Conservation (phyloP, 2,113 vertebrate species). For the Empidonax traillii region DNA sequence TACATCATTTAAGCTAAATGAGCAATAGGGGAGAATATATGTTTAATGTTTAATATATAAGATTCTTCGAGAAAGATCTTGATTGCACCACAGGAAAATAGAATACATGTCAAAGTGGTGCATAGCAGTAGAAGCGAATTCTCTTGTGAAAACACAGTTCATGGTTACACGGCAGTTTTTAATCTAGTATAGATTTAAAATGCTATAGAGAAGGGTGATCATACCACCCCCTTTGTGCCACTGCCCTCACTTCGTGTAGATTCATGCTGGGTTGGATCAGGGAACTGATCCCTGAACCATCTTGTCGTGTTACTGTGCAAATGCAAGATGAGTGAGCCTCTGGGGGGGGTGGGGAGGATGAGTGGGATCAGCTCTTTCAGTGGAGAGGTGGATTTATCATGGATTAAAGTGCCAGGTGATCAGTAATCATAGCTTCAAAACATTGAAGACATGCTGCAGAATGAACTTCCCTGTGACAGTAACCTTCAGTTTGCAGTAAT, state of each 20-base stretch:
- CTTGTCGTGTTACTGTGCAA: not conserved
- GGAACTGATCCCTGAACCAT: not conserved
- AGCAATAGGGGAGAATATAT: not conserved
- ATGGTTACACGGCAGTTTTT: not conserved
- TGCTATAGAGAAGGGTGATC: not conserved
- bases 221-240: not conserved
- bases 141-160: not conserved
- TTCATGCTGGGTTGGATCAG: not conserved
- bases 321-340: not conserved
- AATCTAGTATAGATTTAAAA: not conserved
- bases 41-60: not conserved
- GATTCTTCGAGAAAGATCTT: not conserved
- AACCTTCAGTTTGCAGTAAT: not conserved
- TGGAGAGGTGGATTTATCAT: not conserved
- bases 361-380: constrained; percentile 1
- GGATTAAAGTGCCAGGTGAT: constrained; percentile 32
- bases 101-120: not conserved
- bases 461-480: not conserved
- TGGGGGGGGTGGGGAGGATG: not conserved
- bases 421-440: not conserved
- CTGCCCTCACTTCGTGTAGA: not conserved
- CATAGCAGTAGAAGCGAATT: not conserved
- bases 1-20: not conserved
- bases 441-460: not conserved
- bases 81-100: not conserved